phyloP scores from a whole-genome alignment of 2,113 vertebrate species.

The Mus spicilegus region DNA sequence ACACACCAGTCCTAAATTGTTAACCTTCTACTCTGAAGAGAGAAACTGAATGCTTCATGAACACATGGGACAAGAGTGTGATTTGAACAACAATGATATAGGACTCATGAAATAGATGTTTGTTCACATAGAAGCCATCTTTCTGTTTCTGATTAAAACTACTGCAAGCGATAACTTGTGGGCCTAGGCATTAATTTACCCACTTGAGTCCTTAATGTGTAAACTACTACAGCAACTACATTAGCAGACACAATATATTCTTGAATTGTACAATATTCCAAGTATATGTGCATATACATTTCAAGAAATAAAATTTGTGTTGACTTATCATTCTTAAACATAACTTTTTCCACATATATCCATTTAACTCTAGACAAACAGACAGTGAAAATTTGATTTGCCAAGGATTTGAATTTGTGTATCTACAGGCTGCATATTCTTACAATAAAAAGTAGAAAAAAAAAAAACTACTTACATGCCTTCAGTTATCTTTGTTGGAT shows the following conservation, averaged over 20 bases:
- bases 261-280: conserved; percentile 72
- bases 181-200: conserved; percentile 14
- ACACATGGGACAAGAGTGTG: conserved; percentile 46
- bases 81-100: conserved; percentile 57
- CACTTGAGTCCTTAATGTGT: not conserved
- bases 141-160: conserved; percentile 64
- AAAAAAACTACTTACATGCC: conserved; percentile 70
- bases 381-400: conserved; percentile 73
- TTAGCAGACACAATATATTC: conserved; percentile 78
- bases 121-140: not conserved
- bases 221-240: conserved; percentile 65
- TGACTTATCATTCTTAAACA: conserved; percentile 81
- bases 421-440: conserved; percentile 69
- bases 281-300: conserved; percentile 63
- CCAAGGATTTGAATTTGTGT: conserved; percentile 67
- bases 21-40: conserved; percentile 66
- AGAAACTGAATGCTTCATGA: conserved; percentile 58
- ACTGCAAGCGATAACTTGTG: conserved; percentile 8
- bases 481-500: conserved; percentile 74
- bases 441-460: conserved; percentile 68
- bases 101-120: conserved; percentile 59
- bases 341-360: conserved; percentile 73
- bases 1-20: conserved; percentile 44
- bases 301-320: conserved; percentile 79
- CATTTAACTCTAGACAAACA: conserved; percentile 72